Percentiles rank a stretch among this genome's conserved stretches.
Evolutionary conservation across 2,888 invertebrate species (phyloP).

Genomic region (Heliconius sara): DNA sequence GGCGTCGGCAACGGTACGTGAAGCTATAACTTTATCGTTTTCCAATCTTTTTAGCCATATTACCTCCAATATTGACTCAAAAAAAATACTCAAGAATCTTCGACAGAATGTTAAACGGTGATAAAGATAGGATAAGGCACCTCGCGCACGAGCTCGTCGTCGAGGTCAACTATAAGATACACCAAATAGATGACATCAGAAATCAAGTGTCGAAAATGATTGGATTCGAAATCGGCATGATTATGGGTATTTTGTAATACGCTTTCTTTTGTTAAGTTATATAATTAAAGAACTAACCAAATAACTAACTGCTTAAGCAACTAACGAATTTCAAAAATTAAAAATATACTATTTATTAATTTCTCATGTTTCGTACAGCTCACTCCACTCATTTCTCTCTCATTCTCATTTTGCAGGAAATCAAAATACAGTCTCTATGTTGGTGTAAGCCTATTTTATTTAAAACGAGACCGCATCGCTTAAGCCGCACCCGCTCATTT

Average conservation of each 20-base stretch:
- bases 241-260: conserved; percentile 44
- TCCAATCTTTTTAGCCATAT: neutral
- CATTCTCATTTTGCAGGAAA: too few relatives aligned
- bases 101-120: conserved; percentile 34
- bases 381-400: too few relatives aligned
- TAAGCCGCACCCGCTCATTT: too few relatives aligned
- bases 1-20: neutral
- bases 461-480: too few relatives aligned
- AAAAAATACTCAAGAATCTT: neutral
- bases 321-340: too few relatives aligned
- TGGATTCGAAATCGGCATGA: conserved; percentile 48
- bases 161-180: conserved; percentile 45
- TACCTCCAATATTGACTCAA: neutral
- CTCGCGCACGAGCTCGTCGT: conserved; percentile 44
- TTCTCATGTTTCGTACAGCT: too few relatives aligned
- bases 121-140: conserved; percentile 38
- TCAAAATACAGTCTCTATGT: too few relatives aligned
- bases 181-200: conserved; percentile 41
- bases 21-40: neutral
- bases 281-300: too few relatives aligned
- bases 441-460: too few relatives aligned
- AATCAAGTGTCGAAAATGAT: conserved; percentile 24
- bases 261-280: neutral
- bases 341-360: too few relatives aligned
- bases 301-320: too few relatives aligned